Evolutionary conservation across 2,797 vertebrate species (phyloP).

Genomic region (Balearica regulorum): DNA sequence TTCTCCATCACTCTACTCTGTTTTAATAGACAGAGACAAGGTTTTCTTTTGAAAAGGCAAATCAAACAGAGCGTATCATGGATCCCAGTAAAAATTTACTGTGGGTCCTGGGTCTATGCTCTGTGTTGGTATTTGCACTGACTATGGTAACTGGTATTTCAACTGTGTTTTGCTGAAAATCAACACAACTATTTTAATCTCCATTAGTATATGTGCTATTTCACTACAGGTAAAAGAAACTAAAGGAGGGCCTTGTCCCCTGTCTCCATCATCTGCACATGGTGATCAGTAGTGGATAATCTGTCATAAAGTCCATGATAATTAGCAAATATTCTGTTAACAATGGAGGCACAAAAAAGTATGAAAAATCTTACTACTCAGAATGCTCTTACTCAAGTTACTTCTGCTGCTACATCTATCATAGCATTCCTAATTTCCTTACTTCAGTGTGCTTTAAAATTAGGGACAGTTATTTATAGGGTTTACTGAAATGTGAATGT

Average conservation of each 20-base stretch:
- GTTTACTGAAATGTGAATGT: background rate
- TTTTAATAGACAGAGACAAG: background rate
- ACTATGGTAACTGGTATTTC: background rate
- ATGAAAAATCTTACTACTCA: background rate
- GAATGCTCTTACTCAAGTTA: background rate
- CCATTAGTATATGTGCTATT: background rate
- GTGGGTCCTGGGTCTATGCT: background rate
- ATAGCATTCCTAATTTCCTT: background rate
- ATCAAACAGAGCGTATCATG: background rate
- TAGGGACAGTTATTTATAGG: background rate
- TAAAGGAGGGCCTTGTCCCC: background rate
- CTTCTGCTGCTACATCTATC: background rate
- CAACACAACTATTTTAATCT: background rate
- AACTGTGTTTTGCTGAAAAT: background rate
- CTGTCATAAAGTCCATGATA: background rate
- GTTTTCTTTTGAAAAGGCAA: background rate
- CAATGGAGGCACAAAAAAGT: background rate
- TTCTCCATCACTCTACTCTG: background rate
- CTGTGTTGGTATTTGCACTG: background rate
- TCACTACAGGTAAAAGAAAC: background rate
- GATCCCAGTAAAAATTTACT: background rate
- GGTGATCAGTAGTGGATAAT: background rate
- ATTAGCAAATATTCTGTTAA: background rate
- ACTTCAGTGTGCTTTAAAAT: background rate
- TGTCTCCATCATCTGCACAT: background rate